Evolutionary conservation across 2,888 invertebrate species (phyloP), one percentile per base, ranked within the genome.

Genomic region (Carterocephalus palaemon): DNA sequence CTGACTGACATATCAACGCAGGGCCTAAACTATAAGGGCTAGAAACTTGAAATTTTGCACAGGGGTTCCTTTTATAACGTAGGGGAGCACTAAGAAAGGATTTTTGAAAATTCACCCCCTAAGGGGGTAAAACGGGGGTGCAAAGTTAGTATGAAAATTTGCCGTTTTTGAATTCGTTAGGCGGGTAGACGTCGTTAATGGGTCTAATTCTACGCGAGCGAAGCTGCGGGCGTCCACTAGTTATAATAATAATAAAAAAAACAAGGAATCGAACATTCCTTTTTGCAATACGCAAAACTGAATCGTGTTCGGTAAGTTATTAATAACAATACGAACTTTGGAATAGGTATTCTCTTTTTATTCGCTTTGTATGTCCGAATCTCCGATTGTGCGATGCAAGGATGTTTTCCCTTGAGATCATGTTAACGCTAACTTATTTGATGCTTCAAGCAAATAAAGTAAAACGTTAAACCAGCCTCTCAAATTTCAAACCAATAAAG

Each of bases 401-500:
- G 24, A 32, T 17, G 32, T 33, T 41, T 23, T 17, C 22, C 31
- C 23, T 32, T 24, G 7, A 7, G 13, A 15, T 12, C 6, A 5
- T 16, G 10, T 40, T 40, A 41, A 29, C 39, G 6, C 6, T 16
- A 7, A 24, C 16, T 39, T 39, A 39, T 39, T 26, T 39, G n/a
- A n/a, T 15, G 15, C 29, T 19, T 17, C 3, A 28, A 29, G 15
- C 29, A 12, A 39, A 39, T 17, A 8, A 28, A 28, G 13, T 28
- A 28, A 26, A 28, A 28, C 4, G 15, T n/a, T n/a, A 10, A 28
- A 12, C 26, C 12, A 28, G 7, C 15, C 15, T 15, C 15, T 15
- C 15, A 15, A n/a, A 10, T 1, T 24, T 5, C 13, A 15, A 28
- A 28, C 3, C 7, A 15, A 28, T 28, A 28, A 28, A 28, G 15